A percentile compares a stretch with the other conserved stretches of the same genome.
phyloP scores from a whole-genome alignment of 1,140 invertebrate genomes.

The Brachionus rotundiformis region DNA sequence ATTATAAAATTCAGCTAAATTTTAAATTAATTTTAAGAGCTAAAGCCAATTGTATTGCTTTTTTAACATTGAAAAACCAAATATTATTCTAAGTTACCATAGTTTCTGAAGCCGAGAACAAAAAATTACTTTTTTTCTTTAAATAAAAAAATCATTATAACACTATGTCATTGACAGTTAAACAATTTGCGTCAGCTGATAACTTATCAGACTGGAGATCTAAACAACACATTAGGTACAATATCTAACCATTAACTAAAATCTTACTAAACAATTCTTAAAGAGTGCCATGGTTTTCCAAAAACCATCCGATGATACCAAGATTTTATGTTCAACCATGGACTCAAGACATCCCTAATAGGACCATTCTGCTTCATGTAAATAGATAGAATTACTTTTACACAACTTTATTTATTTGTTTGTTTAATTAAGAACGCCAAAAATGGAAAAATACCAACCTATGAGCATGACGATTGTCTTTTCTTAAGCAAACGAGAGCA shows the following conservation, averaged over 20 bases:
- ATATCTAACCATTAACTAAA: neutral
- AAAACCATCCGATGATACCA: conserved; percentile 60
- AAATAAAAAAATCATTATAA: neutral
- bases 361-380: conserved; percentile 61
- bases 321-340: conserved; percentile 61
- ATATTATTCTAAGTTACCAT: neutral
- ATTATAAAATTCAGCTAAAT: no score
- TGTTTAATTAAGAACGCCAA: conserved; percentile 59
- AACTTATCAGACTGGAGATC: conserved; percentile 7
- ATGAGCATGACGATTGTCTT: conserved; percentile 63
- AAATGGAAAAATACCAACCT: conserved; percentile 59
- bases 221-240: neutral
- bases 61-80: neutral
- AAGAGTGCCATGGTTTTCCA: conserved; percentile 59
- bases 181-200: neutral
- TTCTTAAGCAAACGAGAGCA: conserved; percentile 63
- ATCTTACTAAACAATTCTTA: neutral
- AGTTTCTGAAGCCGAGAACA: neutral
- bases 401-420: neutral
- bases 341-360: conserved; percentile 63
- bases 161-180: conserved; percentile 1
- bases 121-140: neutral
- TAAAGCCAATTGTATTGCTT: no score
- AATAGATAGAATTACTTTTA: no score
- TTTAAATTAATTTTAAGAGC: no score